Evolutionary conservation across 2,888 invertebrate genomes (phyloP).

Genomic region (Cremastinae sp.): DNA sequence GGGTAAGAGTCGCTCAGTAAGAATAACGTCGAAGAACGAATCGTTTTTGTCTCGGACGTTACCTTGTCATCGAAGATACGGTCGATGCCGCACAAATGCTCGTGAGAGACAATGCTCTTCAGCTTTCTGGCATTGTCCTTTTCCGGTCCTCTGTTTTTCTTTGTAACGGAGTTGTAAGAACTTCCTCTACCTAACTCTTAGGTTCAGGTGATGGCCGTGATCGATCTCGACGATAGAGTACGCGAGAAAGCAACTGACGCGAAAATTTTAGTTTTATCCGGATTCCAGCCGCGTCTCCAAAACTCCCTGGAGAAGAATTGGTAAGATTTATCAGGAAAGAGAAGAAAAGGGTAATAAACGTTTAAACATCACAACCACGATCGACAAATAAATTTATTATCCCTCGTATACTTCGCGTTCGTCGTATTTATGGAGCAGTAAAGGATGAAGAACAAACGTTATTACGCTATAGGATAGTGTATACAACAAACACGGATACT

Average conservation of each 20-base stretch:
- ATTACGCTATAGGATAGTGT: slow-evolving; percentile 27
- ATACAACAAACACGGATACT: background rate
- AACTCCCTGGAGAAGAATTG: background rate
- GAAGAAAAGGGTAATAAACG: slow-evolving; percentile 21
- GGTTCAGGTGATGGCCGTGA: too few relatives aligned
- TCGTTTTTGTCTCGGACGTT: background rate
- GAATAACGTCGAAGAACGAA: background rate
- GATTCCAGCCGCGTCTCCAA: background rate
- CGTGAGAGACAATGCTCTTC: too few relatives aligned
- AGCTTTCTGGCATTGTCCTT: too few relatives aligned
- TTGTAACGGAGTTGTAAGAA: too few relatives aligned
- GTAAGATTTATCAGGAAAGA: background rate
- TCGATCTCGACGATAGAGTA: too few relatives aligned
- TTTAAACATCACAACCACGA: slow-evolving; percentile 33
- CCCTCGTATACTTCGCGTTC: slow-evolving; percentile 23
- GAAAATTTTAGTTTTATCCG: background rate
- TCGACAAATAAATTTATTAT: slow-evolving; percentile 38
- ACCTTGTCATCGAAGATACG: background rate
- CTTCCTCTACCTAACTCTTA: too few relatives aligned
- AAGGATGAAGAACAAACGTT: slow-evolving; percentile 37
- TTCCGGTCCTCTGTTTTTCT: too few relatives aligned
- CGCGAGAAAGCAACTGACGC: too few relatives aligned
- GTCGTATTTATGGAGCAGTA: slow-evolving; percentile 36
- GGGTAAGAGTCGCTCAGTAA: background rate
- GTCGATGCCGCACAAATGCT: background rate